Evolutionary conservation across 2,113 vertebrate species (phyloP).

Genomic region (Tragelaphus strepsiceros): DNA sequence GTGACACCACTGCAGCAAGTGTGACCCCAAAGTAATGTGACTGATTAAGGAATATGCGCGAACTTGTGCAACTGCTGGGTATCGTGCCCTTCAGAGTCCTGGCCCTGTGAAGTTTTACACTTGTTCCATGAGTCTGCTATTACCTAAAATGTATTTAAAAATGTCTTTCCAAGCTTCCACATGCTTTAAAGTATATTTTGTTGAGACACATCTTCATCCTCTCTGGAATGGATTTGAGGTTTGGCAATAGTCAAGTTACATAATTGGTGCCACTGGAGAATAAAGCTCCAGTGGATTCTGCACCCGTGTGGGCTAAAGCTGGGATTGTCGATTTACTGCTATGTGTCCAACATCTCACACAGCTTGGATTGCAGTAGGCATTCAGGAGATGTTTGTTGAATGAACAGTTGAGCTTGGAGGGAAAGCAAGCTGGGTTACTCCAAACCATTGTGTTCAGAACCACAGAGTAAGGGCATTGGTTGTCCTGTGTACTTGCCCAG

Average conservation of each 20-base stretch:
- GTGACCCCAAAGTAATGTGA: neutral
- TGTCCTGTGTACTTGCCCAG: neutral
- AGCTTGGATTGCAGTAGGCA: neutral
- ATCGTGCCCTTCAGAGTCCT: neutral
- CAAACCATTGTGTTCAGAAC: neutral
- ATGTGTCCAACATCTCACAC: neutral
- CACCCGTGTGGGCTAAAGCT: accelerated
- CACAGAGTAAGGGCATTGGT: neutral
- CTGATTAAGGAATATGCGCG: neutral
- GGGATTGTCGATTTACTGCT: neutral
- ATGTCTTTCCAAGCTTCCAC: neutral
- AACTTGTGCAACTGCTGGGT: accelerated
- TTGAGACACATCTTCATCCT: neutral
- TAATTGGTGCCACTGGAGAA: neutral
- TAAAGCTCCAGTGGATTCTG: neutral
- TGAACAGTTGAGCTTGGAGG: neutral
- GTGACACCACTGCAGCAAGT: neutral
- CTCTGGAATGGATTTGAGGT: neutral
- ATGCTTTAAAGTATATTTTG: neutral
- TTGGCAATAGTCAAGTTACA: neutral
- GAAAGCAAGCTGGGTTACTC: neutral
- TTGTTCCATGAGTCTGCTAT: neutral
- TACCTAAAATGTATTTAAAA: neutral
- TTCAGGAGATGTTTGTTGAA: neutral
- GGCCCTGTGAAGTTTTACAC: neutral